Conservation (phyloP, 2,797 vertebrate species). For the Parauchenoglanis ngamensis region DNA sequence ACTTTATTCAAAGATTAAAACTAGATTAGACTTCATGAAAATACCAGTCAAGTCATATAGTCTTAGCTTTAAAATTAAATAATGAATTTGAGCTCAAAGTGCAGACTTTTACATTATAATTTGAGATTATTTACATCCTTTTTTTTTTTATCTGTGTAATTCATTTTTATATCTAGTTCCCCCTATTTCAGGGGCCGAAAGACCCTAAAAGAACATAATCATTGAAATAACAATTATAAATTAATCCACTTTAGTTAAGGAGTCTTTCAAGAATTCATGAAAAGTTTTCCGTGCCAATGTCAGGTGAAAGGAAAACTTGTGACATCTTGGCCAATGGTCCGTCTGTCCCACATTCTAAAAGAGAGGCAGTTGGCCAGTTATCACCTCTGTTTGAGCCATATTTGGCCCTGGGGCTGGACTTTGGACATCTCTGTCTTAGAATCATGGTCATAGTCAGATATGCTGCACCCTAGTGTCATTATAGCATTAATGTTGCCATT, state of each 20-base stretch:
- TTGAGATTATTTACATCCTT: background rate
- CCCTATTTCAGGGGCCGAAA: background rate
- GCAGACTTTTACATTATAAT: background rate
- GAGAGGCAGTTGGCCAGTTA: background rate
- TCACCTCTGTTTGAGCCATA: background rate
- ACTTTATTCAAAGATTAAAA: too few species aligned
- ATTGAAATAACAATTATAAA: too few species aligned
- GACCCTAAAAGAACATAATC: background rate
- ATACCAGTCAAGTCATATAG: too few species aligned
- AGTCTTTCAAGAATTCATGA: background rate
- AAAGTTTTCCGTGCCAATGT: too few species aligned
- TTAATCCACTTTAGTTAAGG: too few species aligned
- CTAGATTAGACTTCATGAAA: too few species aligned
- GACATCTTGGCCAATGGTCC: background rate
- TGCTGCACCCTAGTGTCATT: background rate
- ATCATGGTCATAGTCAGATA: background rate
- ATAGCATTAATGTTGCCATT: slow-evolving; percentile 4
- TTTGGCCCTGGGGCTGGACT: background rate
- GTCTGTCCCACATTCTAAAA: background rate
- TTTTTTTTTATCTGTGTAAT: too few species aligned
- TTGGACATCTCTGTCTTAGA: background rate
- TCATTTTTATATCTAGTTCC: background rate
- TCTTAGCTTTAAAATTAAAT: background rate
- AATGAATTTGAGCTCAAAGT: background rate
- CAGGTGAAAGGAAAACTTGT: background rate